Evolutionary conservation across 2,797 vertebrate species (phyloP).

Genomic region (Podarcis lilfordi): DNA sequence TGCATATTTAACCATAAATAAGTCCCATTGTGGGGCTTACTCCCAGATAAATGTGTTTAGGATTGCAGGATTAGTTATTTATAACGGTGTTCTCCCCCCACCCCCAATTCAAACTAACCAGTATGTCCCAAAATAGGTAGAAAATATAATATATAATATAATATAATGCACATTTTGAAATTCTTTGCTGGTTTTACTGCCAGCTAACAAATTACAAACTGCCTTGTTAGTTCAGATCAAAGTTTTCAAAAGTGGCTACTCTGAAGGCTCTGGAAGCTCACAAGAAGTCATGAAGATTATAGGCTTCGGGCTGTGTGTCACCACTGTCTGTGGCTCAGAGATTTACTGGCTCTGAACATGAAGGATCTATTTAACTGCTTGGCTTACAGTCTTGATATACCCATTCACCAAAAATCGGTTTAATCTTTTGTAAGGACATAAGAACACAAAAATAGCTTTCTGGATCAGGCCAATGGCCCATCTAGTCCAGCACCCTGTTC

Average conservation of each 20-base stretch:
- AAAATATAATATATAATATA: not conserved
- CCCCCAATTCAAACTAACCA: not conserved
- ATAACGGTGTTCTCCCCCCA: not conserved
- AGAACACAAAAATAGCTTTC: no score
- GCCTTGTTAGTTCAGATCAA: not conserved
- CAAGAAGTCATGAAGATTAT: not conserved
- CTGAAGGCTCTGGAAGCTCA: not conserved
- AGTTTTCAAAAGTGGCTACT: not conserved
- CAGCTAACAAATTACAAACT: not conserved
- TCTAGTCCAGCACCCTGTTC: no score
- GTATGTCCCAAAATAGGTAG: not conserved
- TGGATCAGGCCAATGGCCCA: no score
- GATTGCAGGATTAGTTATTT: not conserved
- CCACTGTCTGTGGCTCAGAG: not conserved
- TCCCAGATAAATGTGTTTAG: not conserved
- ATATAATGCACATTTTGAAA: not conserved
- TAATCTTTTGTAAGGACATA: not conserved
- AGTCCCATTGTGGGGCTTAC: no score
- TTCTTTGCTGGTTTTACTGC: not conserved
- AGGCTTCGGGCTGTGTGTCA: not conserved
- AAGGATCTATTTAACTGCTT: not conserved
- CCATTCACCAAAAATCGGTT: not conserved
- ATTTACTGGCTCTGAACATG: not conserved
- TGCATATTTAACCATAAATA: not conserved
- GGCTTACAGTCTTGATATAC: not conserved